Base-by-base conservation (phyloP, 2,888 invertebrate species). In the Patella pellucida region DNA sequence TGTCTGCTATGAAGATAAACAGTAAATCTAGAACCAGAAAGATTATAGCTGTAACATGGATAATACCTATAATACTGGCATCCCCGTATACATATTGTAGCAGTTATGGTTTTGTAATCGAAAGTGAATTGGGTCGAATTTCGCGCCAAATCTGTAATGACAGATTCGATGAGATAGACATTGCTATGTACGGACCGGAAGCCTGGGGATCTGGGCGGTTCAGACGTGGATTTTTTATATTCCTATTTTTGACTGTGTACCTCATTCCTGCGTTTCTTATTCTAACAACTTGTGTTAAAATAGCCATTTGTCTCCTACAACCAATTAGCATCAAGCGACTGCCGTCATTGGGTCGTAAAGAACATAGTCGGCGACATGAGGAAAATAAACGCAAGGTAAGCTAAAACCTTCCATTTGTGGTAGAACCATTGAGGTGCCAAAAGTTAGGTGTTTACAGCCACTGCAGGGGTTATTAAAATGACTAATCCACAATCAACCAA, bases 201-300 rank as follows among this genome's bases (percentile, higher is more conserved):
- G 75, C 76, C 15, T 67, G 52, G 19, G 77, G 75, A 41, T 56
- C 70, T 31, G 88, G 85, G 7, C 80, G 77, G 52, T 88, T 88
- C 77, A 86, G 89, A 41, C 83, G 81, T 51, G 86, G 84, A 15
- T 92, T 91, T 82, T 92, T 90, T 82, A 83, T 91, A 23, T 89
- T 90, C 79, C 85, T 92, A 5, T 92, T 91, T 81, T 79, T 91
- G 75, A 84, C 89, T 67, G 88, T 92, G 77, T 92, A 91, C 83
- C 73, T 91, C 11, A 75, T 91, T 7, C 92, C 92, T 0, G 85
- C 91, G 78, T 75, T 87, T 11, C 86, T 92, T 75, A 91, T 92
- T 54, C 71, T 87, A 9, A 81, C 80, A 31, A 89, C 89, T 9
- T 87, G 87, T 72, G 78, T 84, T 3, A 83, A 82, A 50, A 89